A percentile compares a stretch with the other conserved stretches of the same genome.
phyloP scores from a whole-genome alignment of 2,113 vertebrate genomes.

The Caranx ignobilis region DNA sequence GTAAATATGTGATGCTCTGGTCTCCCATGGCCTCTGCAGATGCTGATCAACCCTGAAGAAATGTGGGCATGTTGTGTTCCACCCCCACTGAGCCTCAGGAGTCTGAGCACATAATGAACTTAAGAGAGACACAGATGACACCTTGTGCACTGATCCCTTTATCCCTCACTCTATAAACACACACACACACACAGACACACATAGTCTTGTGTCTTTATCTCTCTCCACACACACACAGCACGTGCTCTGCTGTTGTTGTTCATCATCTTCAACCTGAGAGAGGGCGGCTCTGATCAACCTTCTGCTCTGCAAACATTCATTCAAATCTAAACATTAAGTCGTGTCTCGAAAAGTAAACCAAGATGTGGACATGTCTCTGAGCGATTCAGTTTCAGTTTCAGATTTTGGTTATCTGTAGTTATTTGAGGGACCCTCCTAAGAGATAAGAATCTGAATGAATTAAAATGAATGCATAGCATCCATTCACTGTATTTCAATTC shows the following conservation, averaged over 20 bases:
- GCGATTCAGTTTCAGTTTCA: too few relatives aligned
- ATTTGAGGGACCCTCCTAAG: too few relatives aligned
- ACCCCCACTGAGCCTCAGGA: conserved; percentile 50
- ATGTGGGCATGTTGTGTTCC: conserved; percentile 3
- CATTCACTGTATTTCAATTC: neutral
- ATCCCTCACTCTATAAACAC: conserved; percentile 59
- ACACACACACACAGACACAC: conserved; percentile 42
- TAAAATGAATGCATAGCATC: too few relatives aligned
- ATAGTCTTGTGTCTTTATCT: conserved; percentile 9
- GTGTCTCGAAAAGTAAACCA: neutral
- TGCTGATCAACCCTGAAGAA: conserved; percentile 17
- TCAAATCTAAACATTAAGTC: neutral
- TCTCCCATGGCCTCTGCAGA: neutral
- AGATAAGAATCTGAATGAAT: too few relatives aligned
- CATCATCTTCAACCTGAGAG: conserved; percentile 1
- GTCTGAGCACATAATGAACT: conserved; percentile 81
- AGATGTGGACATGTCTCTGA: neutral
- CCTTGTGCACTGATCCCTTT: conserved; percentile 72
- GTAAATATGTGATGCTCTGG: neutral
- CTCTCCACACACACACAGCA: neutral
- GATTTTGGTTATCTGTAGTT: too few relatives aligned
- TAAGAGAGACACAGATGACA: conserved; percentile 74
- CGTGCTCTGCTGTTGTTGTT: neutral
- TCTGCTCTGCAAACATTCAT: neutral
- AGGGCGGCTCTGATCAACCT: neutral